Base-by-base conservation (phyloP, 53 echinoderm and acorn worm species). In the Echinarachnius parma region DNA sequence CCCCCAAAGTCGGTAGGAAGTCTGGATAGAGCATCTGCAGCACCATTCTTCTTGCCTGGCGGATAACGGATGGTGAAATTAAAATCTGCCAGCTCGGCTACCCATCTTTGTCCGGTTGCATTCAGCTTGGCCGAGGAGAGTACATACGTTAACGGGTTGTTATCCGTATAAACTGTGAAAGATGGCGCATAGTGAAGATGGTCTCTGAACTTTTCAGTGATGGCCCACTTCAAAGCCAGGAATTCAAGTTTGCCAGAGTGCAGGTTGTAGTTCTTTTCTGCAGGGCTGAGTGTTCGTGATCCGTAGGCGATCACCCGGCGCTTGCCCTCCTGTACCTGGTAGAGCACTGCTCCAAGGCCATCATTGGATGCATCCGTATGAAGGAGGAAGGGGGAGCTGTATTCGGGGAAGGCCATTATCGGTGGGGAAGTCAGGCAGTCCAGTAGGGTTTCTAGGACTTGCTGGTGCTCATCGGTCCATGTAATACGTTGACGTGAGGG, bases 351-450 rank as follows among this genome's bases (percentile, higher is more conserved):
- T 27, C 82, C 86, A 4, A 90, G 71, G 32, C 80, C 80, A 24
- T 83, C 60, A 23, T 76, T 53, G 0, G 84, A 84, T 2, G 84
- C 78, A 66, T 89, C 82, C 1, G 81, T 89, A 60, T 89, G 83
- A 1, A 82, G 59, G 13, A 44, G 19, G 29, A 69, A 80, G 7
- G 39, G 39, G 7, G 7, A 9, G 39, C 13, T 39, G 39, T 50
- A 50, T 4, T 16, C 28, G 0, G 75, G 77, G 31, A 77, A 77
- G 9, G 39, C 77, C 77, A 77, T 77, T 24, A 77, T 36, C 11
- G 77, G 77, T 1, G 77, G 77, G 35, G 11, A 32, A 2, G 29
- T 48, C 2, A 77, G 50, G 11, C 22, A 31, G 4, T 47, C 45
- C 31, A 77, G 21, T 21, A 75, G 58, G 36, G 19, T 15, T 2